Percentiles rank a stretch among this genome's conserved stretches.
Evolutionary conservation across 2,888 invertebrate species (phyloP).

Genomic region (Caenorhabditis sinica): DNA sequence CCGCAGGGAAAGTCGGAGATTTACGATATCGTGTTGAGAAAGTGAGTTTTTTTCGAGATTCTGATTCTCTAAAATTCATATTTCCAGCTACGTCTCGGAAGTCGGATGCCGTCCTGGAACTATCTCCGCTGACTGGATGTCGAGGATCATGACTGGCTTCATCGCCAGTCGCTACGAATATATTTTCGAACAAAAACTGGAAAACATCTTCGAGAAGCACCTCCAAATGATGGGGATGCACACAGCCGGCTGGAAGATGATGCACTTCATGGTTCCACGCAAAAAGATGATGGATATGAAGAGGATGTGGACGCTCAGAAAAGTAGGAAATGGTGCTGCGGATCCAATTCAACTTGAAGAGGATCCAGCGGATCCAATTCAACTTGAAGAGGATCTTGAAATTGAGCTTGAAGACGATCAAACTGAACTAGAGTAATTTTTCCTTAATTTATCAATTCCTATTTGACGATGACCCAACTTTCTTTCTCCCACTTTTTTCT

Average conservation of each 20-base stretch:
- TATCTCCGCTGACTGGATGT: constrained; percentile 7
- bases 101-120: constrained; percentile 26
- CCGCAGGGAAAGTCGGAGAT: constrained; percentile 16
- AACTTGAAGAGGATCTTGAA: no score
- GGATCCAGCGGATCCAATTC: no score
- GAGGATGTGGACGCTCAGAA: no score
- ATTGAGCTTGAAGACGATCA: no score
- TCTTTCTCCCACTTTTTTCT: no score
- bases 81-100: constrained; percentile 29
- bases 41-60: no score
- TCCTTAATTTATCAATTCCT: no score
- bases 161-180: background rate
- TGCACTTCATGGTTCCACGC: background rate
- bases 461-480: no score
- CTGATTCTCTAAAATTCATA: no score
- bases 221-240: constrained; percentile 3
- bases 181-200: constrained; percentile 28
- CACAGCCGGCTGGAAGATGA: background rate
- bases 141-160: constrained; percentile 25
- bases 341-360: no score
- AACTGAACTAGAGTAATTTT: no score
- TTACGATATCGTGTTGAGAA: constrained; percentile 17
- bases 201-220: constrained; percentile 17
- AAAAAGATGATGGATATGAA: background rate
- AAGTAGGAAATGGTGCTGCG: no score